A percentile compares a stretch with the other conserved stretches of the same genome.
These are phyloP conservation scores for Apis florea DNA, from an alignment of 1,140 invertebrate genomes.

Conservation along the genomic window DNA sequence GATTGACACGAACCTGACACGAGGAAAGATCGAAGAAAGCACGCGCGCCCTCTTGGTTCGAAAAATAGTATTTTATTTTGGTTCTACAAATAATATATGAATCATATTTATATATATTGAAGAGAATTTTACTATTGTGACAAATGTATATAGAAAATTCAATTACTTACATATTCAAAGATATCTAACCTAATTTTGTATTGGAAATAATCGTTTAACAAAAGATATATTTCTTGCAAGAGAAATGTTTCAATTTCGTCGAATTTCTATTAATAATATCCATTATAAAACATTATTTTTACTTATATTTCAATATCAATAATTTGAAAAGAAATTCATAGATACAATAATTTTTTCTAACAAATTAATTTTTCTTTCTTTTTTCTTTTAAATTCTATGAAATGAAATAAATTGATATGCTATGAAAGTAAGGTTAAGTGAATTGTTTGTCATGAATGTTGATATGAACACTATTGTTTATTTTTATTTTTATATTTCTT, in stretches of 20 bases:
- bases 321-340: background rate
- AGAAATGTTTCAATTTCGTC: too few relatives aligned
- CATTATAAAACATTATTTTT: background rate
- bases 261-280: background rate
- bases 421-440: too few relatives aligned
- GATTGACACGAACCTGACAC: constrained; percentile 18
- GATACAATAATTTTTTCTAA: background rate
- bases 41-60: background rate
- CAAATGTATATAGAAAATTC: background rate
- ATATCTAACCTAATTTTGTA: background rate
- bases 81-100: background rate
- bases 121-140: background rate
- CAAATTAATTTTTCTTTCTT: background rate
- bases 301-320: background rate
- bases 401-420: background rate
- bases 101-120: background rate
- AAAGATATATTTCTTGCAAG: background rate
- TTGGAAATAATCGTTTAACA: background rate
- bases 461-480: too few relatives aligned
- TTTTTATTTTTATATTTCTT: too few relatives aligned
- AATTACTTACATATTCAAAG: background rate
- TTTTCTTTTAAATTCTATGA: background rate
- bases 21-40: constrained; percentile 5
- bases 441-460: too few relatives aligned
- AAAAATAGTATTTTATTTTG: background rate